Conservation (phyloP, 1,140 invertebrate genomes). For the Plodia interpunctella region DNA sequence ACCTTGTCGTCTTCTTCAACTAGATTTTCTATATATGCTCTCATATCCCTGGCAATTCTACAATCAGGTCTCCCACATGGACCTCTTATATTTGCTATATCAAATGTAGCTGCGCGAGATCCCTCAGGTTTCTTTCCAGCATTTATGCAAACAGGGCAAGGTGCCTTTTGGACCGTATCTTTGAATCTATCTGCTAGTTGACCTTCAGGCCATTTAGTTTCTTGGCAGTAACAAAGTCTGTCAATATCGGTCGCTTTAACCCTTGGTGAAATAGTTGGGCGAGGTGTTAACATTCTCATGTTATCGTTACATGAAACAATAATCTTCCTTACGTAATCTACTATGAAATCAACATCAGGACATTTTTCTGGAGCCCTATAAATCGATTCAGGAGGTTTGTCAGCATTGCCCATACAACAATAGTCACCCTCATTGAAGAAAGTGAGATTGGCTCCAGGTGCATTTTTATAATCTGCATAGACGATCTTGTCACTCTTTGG, state of each 20-base stretch:
- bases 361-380: slow-evolving; percentile 51
- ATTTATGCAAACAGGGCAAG: slow-evolving; percentile 55
- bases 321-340: slow-evolving; percentile 64
- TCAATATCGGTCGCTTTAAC: slow-evolving; percentile 65
- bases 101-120: slow-evolving; percentile 38
- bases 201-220: slow-evolving; percentile 54
- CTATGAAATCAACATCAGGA: slow-evolving; percentile 57
- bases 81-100: slow-evolving; percentile 64
- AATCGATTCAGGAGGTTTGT: slow-evolving; percentile 58
- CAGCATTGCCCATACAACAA: slow-evolving; percentile 58
- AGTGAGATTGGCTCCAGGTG: slow-evolving; percentile 53
- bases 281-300: slow-evolving; percentile 69
- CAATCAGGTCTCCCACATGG: slow-evolving; percentile 66
- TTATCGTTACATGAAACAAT: slow-evolving; percentile 71
- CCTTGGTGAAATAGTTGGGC: slow-evolving; percentile 54
- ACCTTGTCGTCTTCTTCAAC: slow-evolving; percentile 60
- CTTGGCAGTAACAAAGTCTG: slow-evolving; percentile 60
- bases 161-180: slow-evolving; percentile 42
- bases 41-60: slow-evolving; percentile 58
- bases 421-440: slow-evolving; percentile 58
- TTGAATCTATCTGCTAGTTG: slow-evolving; percentile 51
- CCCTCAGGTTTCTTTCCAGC: slow-evolving; percentile 34
- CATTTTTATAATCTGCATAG: slow-evolving; percentile 65
- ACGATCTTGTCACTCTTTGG: slow-evolving; percentile 44
- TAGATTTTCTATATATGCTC: slow-evolving; percentile 62